phyloP scores from a whole-genome alignment of 2,113 vertebrate genomes.

The Heterochromis multidens region DNA sequence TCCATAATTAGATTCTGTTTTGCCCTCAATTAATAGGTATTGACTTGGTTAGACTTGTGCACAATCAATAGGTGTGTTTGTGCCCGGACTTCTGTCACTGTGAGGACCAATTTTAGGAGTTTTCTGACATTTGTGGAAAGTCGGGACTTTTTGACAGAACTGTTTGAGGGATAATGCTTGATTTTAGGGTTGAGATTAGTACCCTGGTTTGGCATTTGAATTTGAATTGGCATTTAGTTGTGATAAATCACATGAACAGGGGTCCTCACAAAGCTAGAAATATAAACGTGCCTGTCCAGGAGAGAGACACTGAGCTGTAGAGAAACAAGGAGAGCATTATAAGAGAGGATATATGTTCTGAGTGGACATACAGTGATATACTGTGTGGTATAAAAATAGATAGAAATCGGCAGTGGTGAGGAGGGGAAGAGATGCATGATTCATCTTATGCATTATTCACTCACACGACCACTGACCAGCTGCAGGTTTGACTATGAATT shows the following conservation, averaged over 20 bases:
- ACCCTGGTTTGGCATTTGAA: background rate
- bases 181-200: background rate
- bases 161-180: background rate
- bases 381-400: background rate
- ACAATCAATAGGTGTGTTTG: background rate
- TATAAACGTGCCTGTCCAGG: background rate
- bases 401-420: background rate
- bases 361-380: background rate
- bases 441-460: constrained; percentile 26
- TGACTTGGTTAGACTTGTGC: background rate
- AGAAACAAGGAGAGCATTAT: background rate
- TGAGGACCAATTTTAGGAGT: background rate
- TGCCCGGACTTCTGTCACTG: background rate
- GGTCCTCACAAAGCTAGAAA: background rate
- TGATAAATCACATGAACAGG: background rate
- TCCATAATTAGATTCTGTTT: constrained; percentile 10
- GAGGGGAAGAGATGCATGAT: background rate
- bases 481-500: constrained; percentile 11
- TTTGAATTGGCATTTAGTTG: background rate
- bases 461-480: background rate
- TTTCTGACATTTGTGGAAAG: background rate
- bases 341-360: background rate
- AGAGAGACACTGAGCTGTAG: background rate
- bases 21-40: constrained; percentile 11
- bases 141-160: background rate